A percentile compares a stretch with the other conserved stretches of the same genome.
Conservation (phyloP, 2,113 vertebrate species). For the Cottus gobio region DNA sequence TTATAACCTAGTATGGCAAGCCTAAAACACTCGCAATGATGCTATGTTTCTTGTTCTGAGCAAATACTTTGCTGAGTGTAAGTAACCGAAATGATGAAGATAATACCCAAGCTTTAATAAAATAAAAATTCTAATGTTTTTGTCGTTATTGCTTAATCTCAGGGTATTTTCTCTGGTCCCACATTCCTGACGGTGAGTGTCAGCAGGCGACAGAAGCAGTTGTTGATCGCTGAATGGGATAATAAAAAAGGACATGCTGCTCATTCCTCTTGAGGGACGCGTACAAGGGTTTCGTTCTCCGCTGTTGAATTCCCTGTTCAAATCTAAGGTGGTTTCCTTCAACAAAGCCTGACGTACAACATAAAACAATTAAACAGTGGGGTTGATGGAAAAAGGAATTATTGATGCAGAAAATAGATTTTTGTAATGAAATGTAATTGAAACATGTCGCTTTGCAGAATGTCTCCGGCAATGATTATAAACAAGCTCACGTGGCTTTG, state of each 20-base stretch:
- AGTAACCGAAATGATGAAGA: neutral
- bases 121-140: neutral
- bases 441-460: conserved; percentile 56
- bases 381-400: conserved; percentile 42
- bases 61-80: neutral
- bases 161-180: neutral
- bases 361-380: conserved; percentile 71
- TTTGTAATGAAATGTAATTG: conserved; percentile 63
- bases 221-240: conserved; percentile 32
- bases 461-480: conserved; percentile 42
- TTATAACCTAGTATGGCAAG: no score
- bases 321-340: conserved; percentile 45
- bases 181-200: neutral
- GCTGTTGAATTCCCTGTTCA: conserved; percentile 35
- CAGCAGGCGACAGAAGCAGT: neutral
- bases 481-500: conserved; percentile 7
- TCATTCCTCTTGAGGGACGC: conserved; percentile 41
- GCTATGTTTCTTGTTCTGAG: neutral
- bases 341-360: conserved; percentile 61
- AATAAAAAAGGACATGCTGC: conserved; percentile 28
- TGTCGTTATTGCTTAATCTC: neutral
- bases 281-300: conserved; percentile 44
- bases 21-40: neutral
- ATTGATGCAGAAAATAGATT: conserved; percentile 74
- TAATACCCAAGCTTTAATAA: neutral